A percentile compares a stretch with the other conserved stretches of the same genome.
Conservation (phyloP, 2,113 vertebrate genomes). For the Willisornis vidua region DNA sequence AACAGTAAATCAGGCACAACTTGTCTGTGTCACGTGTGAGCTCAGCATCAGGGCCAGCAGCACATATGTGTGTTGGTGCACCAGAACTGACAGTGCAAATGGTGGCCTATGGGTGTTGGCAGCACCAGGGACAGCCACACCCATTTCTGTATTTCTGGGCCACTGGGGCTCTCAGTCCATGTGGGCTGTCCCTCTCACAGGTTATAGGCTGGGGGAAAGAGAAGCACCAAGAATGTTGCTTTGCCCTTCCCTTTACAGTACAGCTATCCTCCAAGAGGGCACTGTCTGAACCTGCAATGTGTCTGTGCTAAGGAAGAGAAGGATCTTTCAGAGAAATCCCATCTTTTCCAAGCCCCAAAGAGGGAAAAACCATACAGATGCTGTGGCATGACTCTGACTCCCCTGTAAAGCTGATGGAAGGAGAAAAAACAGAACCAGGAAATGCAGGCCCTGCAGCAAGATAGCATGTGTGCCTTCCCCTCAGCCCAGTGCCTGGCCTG, state of each 20-base stretch:
- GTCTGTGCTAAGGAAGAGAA: background rate
- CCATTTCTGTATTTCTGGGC: background rate
- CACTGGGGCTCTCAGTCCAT: background rate
- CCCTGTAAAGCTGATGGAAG: background rate
- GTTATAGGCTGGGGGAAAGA: background rate
- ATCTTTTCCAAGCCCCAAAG: background rate
- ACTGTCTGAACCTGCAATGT: background rate
- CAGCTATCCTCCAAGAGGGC: background rate
- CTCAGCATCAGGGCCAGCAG: background rate
- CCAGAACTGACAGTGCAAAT: background rate
- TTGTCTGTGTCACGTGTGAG: background rate
- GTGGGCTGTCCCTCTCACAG: background rate
- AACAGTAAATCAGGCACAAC: slow-evolving; percentile 20
- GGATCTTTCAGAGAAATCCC: background rate
- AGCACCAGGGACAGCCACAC: background rate
- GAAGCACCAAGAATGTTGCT: background rate
- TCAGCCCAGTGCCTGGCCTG: background rate
- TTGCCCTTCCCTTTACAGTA: accelerated
- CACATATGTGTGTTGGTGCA: background rate
- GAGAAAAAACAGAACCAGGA: background rate
- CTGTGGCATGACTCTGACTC: background rate
- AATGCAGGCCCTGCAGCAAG: background rate
- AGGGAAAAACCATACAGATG: background rate
- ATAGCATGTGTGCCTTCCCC: accelerated
- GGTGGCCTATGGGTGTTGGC: background rate